Base-by-base conservation (phyloP, 2,113 vertebrate genomes). In the Rhizomys pruinosus region DNA sequence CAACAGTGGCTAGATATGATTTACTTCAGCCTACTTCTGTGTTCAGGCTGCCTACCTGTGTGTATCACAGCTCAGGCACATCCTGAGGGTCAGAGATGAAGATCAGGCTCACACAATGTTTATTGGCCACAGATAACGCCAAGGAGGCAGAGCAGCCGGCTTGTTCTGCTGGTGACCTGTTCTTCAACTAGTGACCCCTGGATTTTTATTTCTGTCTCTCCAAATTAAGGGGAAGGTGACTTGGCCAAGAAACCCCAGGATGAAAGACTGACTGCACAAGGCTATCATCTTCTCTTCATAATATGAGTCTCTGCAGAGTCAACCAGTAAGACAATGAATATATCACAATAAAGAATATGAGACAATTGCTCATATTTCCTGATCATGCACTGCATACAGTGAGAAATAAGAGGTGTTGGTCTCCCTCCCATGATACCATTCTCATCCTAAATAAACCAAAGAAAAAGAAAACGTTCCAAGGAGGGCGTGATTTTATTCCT, bases 131-230 rank as follows among this genome's bases (percentile, higher is more conserved):
- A 15, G 69, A 16, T 12, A 63, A 68, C 17, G 22, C 0, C 63
- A 77, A 89, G 57, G 84, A 47, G 71, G 23, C 16, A 69, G 47
- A 57, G 23, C 47, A 73, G 16, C n/a, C 57, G 13, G 20, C 37
- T 25, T 69, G 59, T 16, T 86, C 59, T 78, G 34, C 52, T 23
- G 23, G 64, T 47, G 81, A 63, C 64, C 87, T 85, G 52, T n/a
- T 76, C 87, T 82, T 89, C 84, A 87, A 29, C 39, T 44, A 37
- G 27, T 87, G 39, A 64, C 92, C 37, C 47, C 74, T 74, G 77
- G n/a, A 42, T 80, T 81, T 96, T 87, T 42, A 82, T 91, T 84
- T 59, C 87, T 57, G 34, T 81, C 78, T 92, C 81, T 59, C 47
- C 11, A 84, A 89, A 93, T 79, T 47, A 87, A 9, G 20, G 34